Base-by-base conservation (phyloP, 2,113 vertebrate genomes). In the Scophthalmus maximus region DNA sequence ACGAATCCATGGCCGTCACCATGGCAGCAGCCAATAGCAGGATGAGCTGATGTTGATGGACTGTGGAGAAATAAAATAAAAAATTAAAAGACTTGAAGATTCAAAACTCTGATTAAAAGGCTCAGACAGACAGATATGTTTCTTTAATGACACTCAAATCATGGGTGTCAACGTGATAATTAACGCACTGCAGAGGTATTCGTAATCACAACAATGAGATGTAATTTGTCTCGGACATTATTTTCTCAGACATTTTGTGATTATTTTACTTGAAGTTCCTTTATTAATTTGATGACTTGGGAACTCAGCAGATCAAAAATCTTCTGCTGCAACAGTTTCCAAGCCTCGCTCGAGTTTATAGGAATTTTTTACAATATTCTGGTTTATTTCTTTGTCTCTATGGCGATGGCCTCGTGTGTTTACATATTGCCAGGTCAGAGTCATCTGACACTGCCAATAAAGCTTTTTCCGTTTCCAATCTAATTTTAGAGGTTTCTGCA, bases 21-120 rank as follows among this genome's bases (percentile, higher is more conserved):
- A 94, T 92, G 66, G 94, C 92, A 34, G 93, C 94, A 0, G 94
- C 93, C 79, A 96, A 91, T 63, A 97, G 91, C 89, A 97, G 85
- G 73, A 95, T 65, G 55, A 96, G 89, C 87, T 83, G 88, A 66
- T 75, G 73, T 26, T 80, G 90, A 84, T 50, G 60, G 22, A 87
- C 93, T 93, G 85, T 44, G 49, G 44, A 76, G 47, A 78, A 63
- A 75, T 30, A 0, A 17, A 50, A n/a, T n/a, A n/a, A 34, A 47
- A 58, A 17, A 46, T n/a, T 8, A 46, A 46, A 46, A 5, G 32
- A 34, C 9, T 9, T n/a, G n/a, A 8, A 50, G 34, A 64, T 22
- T 10, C 25, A 29, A 26, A 12, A 27, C 11, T 6, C 3, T 25
- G 62, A 85, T 81, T 81, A 66, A 63, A 65, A 40, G 15, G 11